Evolutionary conservation across 2,888 invertebrate genomes (phyloP).

Genomic region (Cosmopolites sordidus): DNA sequence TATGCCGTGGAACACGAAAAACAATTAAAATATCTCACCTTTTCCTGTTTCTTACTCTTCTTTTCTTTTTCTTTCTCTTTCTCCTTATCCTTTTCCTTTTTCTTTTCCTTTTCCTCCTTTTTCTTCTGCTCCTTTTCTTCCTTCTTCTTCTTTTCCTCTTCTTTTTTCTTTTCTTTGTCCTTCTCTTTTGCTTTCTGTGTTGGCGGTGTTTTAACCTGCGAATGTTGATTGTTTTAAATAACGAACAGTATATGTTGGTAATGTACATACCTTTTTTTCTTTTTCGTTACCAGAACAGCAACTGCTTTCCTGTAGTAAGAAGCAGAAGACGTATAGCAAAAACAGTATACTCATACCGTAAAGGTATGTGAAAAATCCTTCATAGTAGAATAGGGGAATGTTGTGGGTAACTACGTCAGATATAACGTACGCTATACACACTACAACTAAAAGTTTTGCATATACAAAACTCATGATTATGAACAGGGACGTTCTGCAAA

Average conservation of each 20-base stretch:
- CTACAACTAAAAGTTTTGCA: slow-evolving; percentile 88
- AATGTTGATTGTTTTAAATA: background rate
- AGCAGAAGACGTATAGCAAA: slow-evolving; percentile 90
- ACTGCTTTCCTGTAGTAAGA: slow-evolving; percentile 85
- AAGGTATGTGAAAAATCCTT: slow-evolving; percentile 92
- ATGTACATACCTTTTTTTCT: slow-evolving; percentile 49
- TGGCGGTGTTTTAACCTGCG: slow-evolving; percentile 39
- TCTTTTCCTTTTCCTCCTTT: slow-evolving; percentile 58
- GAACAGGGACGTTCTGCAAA: slow-evolving; percentile 85
- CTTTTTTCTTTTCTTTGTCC: slow-evolving; percentile 52
- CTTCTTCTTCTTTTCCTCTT: slow-evolving; percentile 53
- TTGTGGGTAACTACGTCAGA: slow-evolving; percentile 92
- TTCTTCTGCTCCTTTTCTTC: slow-evolving; percentile 58
- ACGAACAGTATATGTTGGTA: background rate
- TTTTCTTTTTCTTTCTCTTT: slow-evolving; percentile 36
- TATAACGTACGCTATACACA: slow-evolving; percentile 91
- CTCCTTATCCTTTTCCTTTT: slow-evolving; percentile 42
- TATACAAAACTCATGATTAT: slow-evolving; percentile 96
- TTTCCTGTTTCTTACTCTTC: slow-evolving; percentile 51
- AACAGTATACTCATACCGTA: slow-evolving; percentile 91
- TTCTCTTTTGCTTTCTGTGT: slow-evolving; percentile 53
- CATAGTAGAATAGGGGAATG: slow-evolving; percentile 89
- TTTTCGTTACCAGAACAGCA: slow-evolving; percentile 72
- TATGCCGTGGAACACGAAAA: background rate
- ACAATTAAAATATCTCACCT: slow-evolving; percentile 40